Base-by-base conservation (phyloP, 2,888 invertebrate species). In the Agrochola circellaris region DNA sequence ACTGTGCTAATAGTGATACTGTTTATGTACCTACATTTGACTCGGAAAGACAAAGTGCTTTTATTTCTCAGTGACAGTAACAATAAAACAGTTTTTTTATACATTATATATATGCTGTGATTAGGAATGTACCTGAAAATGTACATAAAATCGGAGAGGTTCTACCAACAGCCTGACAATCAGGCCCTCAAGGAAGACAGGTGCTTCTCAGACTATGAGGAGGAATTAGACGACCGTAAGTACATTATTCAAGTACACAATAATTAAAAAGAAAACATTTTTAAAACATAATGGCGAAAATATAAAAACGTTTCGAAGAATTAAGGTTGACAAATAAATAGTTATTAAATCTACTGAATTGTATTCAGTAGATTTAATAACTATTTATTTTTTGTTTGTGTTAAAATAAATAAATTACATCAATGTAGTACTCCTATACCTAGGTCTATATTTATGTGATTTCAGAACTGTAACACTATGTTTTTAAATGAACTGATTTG, bases 121-220 rank as follows among this genome's bases (percentile, higher is more conserved):
- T 73, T 76, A 73, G 95, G 92, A 90, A 95, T 96, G 96, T 96
- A 94, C 93, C 89, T 96, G 45, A 95, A 96, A 92, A 96, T 96
- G 96, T 96, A 95, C 87, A 96, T 96, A 75, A 96, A 96, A 91
- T 94, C 96, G 80, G 96, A 96, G 87, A 92, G 95, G 89, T 96
- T 96, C 78, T 96, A 95, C 84, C 95, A 95, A 88, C 94, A 94
- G 84, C 94, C 95, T 56, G 94, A 95, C 75, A 94, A 92, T 75
- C 95, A 94, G 89, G 83, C 90, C n/a, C 89, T 94, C 80, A 95
- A 95, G 82, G 95, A 95, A 70, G 95, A 95, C 71, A 93, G 91
- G 79, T 95, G 93, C 78, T 96, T 93, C 84, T 95, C 96, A 1
- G 96, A 96, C 81, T 96, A 93, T 77, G 95, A 96, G n/a, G 95